Conservation (phyloP, 1,140 invertebrate species). For the Drosophila arizonae region DNA sequence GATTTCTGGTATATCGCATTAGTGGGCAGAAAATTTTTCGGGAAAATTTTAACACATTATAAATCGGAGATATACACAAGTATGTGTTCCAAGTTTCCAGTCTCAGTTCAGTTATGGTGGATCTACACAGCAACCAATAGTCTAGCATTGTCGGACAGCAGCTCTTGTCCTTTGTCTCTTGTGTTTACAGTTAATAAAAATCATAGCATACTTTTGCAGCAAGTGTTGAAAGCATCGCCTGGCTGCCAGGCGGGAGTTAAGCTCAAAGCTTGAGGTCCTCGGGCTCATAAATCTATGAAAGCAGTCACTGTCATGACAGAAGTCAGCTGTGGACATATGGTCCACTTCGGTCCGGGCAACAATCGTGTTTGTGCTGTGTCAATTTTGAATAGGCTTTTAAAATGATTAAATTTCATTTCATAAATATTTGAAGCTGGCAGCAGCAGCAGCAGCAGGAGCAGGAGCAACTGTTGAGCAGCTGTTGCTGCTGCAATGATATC, state of each 20-base stretch:
- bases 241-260: no score
- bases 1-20: no score
- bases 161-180: neutral
- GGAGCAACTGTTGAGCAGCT: neutral
- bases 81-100: no score
- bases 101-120: no score
- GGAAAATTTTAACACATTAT: no score
- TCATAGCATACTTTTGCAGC: conserved; percentile 15
- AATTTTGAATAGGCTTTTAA: conserved; percentile 70
- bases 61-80: no score
- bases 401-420: conserved; percentile 77
- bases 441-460: neutral
- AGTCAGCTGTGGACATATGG: conserved; percentile 8
- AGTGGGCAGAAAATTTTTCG: no score
- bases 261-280: neutral
- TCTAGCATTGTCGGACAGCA: no score
- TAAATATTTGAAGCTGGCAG: conserved; percentile 43
- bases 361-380: conserved; percentile 68
- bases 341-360: conserved; percentile 18
- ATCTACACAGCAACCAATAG: neutral
- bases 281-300: neutral
- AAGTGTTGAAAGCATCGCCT: conserved; percentile 1
- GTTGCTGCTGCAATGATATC: conserved; percentile 33
- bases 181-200: neutral
- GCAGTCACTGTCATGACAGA: neutral